Evolutionary conservation across 1,140 invertebrate species (phyloP).

Genomic region (Meloidogyne floridensis): DNA sequence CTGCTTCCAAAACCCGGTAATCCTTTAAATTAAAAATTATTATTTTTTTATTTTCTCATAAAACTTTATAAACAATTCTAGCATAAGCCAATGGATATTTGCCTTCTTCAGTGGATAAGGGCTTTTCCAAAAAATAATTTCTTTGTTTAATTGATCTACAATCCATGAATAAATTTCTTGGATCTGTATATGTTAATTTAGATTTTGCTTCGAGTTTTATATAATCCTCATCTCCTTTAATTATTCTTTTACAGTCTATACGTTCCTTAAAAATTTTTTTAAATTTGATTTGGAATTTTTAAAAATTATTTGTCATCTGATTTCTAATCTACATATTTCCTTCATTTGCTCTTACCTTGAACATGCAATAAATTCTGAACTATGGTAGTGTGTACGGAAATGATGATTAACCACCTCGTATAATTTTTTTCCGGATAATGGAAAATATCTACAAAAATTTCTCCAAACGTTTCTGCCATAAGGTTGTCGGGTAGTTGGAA

Average conservation of each 20-base stretch:
- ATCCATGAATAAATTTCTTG: conserved; percentile 16
- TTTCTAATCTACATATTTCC: too few species aligned
- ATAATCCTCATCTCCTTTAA: not conserved
- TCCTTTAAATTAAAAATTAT: conserved; percentile 21
- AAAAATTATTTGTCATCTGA: too few species aligned
- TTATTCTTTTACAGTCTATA: not conserved
- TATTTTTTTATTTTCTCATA: not conserved
- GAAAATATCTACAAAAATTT: too few species aligned
- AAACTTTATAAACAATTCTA: conserved; percentile 33
- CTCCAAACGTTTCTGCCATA: too few species aligned
- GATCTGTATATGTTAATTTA: conserved; percentile 16
- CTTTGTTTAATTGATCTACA: conserved; percentile 15
- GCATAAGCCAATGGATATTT: conserved; percentile 26
- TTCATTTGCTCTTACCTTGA: too few species aligned
- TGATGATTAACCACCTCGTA: too few species aligned
- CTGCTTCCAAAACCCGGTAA: conserved; percentile 30
- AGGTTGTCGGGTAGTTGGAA: too few species aligned
- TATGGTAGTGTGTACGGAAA: too few species aligned
- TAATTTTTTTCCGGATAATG: too few species aligned
- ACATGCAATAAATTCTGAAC: too few species aligned
- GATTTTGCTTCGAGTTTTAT: not conserved
- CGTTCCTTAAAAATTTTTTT: too few species aligned
- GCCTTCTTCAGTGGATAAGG: not conserved
- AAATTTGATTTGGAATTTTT: too few species aligned
- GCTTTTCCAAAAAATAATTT: conserved; percentile 25